phyloP scores from a whole-genome alignment of 2,888 invertebrate species.

The Metopia argyrocephala region DNA sequence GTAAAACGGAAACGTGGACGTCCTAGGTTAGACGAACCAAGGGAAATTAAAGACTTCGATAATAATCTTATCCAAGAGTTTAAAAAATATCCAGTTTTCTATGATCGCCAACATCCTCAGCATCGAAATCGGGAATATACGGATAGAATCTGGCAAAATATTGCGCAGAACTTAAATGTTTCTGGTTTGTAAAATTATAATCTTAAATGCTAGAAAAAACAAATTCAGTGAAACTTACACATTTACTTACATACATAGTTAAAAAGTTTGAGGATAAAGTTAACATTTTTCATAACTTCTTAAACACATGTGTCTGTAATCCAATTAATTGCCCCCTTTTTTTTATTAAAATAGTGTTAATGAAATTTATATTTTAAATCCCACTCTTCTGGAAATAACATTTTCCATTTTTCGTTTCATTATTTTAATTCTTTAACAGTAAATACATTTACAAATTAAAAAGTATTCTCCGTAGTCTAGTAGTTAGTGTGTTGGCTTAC shows the following conservation, averaged over 20 bases:
- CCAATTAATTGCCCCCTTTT: too few species aligned
- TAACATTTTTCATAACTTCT: too few species aligned
- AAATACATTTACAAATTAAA: too few species aligned
- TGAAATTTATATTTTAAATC: too few species aligned
- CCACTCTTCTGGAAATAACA: too few species aligned
- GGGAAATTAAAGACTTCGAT: slow-evolving; percentile 69
- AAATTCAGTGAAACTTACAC: neutral
- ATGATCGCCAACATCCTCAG: slow-evolving; percentile 69
- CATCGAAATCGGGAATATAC: slow-evolving; percentile 69
- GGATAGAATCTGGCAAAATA: slow-evolving; percentile 69
- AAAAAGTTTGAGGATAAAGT: too few species aligned
- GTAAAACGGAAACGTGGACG: slow-evolving; percentile 70
- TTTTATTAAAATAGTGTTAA: too few species aligned
- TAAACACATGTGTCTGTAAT: too few species aligned
- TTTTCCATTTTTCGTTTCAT: too few species aligned
- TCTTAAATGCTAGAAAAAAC: neutral
- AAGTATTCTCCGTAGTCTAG: too few species aligned
- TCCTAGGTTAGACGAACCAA: slow-evolving; percentile 68
- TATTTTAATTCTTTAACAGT: too few species aligned
- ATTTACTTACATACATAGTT: neutral
- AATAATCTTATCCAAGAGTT: slow-evolving; percentile 69
- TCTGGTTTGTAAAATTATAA: slow-evolving; percentile 24
- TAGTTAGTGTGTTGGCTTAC: too few species aligned
- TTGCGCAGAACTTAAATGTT: slow-evolving; percentile 65
- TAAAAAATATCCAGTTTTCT: slow-evolving; percentile 70